Conservation (phyloP, 2,113 vertebrate species). For the Catharus minimus region DNA sequence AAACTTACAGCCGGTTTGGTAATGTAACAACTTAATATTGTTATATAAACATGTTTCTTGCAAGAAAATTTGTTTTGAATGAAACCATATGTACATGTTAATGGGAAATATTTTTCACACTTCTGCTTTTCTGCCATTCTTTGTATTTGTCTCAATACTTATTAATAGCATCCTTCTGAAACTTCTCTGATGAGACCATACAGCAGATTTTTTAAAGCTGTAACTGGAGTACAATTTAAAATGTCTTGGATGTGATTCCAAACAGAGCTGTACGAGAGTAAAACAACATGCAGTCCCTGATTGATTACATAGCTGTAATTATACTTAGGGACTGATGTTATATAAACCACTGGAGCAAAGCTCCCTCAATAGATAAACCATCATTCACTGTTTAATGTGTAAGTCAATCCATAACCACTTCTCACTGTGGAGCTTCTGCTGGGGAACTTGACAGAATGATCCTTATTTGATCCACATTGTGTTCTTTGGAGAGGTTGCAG, state of each 20-base stretch:
- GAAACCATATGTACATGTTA: slow-evolving; percentile 15
- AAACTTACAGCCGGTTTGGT: neutral
- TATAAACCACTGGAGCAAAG: neutral
- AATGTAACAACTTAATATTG: neutral
- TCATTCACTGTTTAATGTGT: neutral
- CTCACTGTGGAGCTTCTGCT: neutral
- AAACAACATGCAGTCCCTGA: neutral
- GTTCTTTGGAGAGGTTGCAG: neutral
- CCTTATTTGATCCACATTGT: neutral
- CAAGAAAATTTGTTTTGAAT: slow-evolving; percentile 13
- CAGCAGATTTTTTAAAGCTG: neutral
- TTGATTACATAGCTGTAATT: neutral
- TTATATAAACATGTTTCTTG: slow-evolving; percentile 18
- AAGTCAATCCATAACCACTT: neutral
- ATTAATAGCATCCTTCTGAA: slow-evolving; percentile 14
- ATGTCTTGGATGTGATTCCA: neutral
- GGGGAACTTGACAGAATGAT: neutral
- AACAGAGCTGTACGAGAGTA: neutral
- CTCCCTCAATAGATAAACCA: neutral
- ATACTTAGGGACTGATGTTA: neutral
- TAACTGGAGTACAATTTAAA: neutral
- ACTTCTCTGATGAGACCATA: neutral
- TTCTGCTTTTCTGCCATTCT: slow-evolving; percentile 28
- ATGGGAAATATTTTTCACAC: slow-evolving; percentile 35
- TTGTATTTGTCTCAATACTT: slow-evolving; percentile 37